Evolutionary conservation across 2,888 invertebrate genomes (phyloP).

Genomic region (Stictocephala bisonia): DNA sequence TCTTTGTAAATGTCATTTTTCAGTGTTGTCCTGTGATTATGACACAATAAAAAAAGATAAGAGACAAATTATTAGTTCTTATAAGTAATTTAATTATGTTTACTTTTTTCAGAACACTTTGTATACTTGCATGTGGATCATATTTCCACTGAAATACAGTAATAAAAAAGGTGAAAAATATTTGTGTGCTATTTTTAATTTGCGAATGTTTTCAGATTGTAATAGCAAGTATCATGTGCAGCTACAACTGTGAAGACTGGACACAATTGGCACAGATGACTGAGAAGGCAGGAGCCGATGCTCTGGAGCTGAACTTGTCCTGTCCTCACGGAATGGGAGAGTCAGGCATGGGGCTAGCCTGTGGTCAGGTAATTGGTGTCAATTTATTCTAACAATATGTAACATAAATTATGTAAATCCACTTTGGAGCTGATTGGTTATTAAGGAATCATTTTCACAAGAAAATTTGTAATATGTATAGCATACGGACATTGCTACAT

Average conservation of each 20-base stretch:
- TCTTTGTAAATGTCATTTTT: no score
- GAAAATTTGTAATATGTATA: slow-evolving; percentile 45
- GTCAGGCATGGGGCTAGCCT: slow-evolving; percentile 97
- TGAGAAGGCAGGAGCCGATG: slow-evolving; percentile 89
- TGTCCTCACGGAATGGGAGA: slow-evolving; percentile 99
- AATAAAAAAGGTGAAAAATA: no score
- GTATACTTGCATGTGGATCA: no score
- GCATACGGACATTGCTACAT: no score
- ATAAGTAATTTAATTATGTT: no score
- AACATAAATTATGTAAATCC: not conserved
- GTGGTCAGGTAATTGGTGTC: slow-evolving; percentile 82
- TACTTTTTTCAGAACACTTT: no score
- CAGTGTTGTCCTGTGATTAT: no score
- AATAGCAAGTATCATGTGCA: slow-evolving; percentile 97
- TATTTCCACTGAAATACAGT: no score
- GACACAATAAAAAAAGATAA: no score
- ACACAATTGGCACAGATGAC: slow-evolving; percentile 80
- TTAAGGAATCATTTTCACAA: not conserved
- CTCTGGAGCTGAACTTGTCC: slow-evolving; percentile 94
- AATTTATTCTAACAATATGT: not conserved
- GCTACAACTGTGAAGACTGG: slow-evolving; percentile 91
- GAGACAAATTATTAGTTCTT: no score
- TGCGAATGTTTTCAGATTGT: slow-evolving; percentile 71
- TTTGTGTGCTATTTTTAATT: not conserved
- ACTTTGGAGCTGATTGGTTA: not conserved